Base-by-base conservation (phyloP, 2,888 invertebrate genomes). In the Epirrhoe alternata region DNA sequence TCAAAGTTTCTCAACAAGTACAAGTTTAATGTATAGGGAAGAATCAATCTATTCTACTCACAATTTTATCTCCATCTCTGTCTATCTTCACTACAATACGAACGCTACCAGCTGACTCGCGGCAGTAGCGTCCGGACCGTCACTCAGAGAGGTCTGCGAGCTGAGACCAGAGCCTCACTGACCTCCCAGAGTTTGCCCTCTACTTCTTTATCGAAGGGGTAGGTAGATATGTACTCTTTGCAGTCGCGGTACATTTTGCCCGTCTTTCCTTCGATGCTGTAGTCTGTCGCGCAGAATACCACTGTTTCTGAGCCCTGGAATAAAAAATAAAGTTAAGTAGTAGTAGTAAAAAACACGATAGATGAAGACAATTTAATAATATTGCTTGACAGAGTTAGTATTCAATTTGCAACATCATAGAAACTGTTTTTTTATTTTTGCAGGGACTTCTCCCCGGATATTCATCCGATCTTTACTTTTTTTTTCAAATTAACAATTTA, bases 241-340 rank as follows among this genome's bases (percentile, higher is more conserved):
- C 97, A 97, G 84, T 97, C 96, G 53, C 96, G 94, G 85, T 97
- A 98, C 79, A 97, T 94, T 72, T 94, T 93, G 8, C 98, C 97
- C 16, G 95, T 95, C 77, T 95, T 95, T 0, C 95, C 94, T 62
- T 93, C 93, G 64, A 93, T 80, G 67, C 79, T 83, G 80, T 88
- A 87, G 69, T 96, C 96, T 0, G 96, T 95, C 0, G 97, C 96
- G 82, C 97, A 97, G 85, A 96, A 96, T 10, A 97, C 88, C 24
- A 97, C 94, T 1, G 97, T 97, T 86, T 97, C 96, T 0, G 96
- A 95, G 51, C 97, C 97, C 97, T 97, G 88, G 50, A 92, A 90
- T 38, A 10, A 58, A 33, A 10, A 14, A 0, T 6, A 14, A 14
- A 16, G 7, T 14, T 47, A n/a, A n/a, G n/a, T n/a, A 45, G 14